Conservation (phyloP, 2,113 vertebrate species). For the Entomyzon cyanotis region DNA sequence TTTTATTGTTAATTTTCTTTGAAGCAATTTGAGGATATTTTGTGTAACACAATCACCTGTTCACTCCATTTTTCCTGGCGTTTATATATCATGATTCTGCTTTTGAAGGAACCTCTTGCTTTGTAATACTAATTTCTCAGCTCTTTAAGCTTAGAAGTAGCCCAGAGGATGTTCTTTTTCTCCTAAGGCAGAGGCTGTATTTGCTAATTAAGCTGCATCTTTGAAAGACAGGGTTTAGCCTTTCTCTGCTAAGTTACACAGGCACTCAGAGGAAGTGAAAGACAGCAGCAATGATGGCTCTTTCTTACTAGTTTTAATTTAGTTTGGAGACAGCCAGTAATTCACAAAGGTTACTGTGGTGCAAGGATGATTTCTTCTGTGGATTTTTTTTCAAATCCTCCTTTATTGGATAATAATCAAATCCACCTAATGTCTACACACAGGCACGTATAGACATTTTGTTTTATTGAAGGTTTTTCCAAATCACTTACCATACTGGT, state of each 20-base stretch:
- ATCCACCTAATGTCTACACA: not conserved
- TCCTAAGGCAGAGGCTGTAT: not conserved
- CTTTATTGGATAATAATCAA: not conserved
- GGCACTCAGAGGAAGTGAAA: not conserved
- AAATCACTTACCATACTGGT: not conserved
- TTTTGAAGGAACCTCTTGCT: not conserved
- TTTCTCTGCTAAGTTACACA: not conserved
- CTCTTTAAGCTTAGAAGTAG: not conserved
- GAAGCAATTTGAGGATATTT: not conserved
- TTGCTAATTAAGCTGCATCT: not conserved
- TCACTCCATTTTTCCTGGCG: not conserved
- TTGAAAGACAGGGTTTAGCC: not conserved
- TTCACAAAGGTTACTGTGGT: not conserved
- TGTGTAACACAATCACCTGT: rapidly evolving
- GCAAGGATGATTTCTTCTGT: not conserved
- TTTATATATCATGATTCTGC: not conserved
- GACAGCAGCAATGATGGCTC: not conserved
- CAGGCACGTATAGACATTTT: not conserved
- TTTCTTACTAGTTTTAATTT: not conserved
- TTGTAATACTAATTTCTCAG: not conserved
- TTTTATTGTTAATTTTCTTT: not conserved
- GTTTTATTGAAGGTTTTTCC: not conserved
- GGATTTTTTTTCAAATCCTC: not conserved
- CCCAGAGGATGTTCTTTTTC: not conserved
- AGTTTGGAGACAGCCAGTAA: not conserved